Evolutionary conservation across 2,797 vertebrate species (phyloP).

Genomic region (Glossophaga mutica): DNA sequence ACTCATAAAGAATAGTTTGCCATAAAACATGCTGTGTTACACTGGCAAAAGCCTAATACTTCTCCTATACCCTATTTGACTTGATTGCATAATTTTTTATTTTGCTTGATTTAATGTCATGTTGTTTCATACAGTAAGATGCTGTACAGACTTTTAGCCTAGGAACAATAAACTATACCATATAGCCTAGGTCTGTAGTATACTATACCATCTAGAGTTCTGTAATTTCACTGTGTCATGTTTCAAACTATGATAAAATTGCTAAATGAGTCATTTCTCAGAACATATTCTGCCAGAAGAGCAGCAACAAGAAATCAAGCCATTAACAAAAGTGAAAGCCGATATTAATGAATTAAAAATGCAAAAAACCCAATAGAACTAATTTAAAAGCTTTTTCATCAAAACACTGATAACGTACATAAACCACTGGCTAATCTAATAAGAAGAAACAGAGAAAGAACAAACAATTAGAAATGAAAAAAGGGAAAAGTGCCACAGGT

Average conservation of each 20-base stretch:
- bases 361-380: neutral
- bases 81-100: neutral
- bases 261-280: neutral
- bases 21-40: neutral
- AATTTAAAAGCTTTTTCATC: neutral
- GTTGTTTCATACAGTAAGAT: neutral
- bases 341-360: neutral
- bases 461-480: neutral
- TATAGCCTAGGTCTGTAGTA: neutral
- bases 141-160: neutral
- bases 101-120: neutral
- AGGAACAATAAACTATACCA: neutral
- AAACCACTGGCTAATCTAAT: neutral
- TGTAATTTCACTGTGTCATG: neutral
- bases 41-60: neutral
- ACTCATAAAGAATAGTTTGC: neutral
- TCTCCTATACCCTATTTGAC: neutral
- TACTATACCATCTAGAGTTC: neutral
- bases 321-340: slow-evolving; percentile 7
- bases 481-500: neutral
- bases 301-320: neutral
- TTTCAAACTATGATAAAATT: neutral
- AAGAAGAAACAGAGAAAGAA: neutral
- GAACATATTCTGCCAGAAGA: neutral
- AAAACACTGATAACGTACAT: neutral